Percentiles rank a stretch among this genome's conserved stretches.
Conservation (phyloP, 2,797 vertebrate species). For the Hirundo rustica region DNA sequence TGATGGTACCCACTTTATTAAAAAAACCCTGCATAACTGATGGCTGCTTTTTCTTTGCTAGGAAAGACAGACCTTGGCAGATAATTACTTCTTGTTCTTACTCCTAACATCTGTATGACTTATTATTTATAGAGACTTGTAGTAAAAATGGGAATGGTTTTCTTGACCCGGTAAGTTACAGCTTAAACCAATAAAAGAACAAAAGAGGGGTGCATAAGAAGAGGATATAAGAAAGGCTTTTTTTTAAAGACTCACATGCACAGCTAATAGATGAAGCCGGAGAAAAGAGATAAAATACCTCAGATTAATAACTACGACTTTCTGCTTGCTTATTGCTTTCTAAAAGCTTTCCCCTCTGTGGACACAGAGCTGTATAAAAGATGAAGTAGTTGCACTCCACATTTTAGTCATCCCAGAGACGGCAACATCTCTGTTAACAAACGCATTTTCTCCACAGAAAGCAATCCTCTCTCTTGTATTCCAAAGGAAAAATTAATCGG, state of each 20-base stretch:
- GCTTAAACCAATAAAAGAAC: slow-evolving; percentile 58
- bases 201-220: background rate
- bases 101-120: slow-evolving; percentile 11
- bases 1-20: background rate
- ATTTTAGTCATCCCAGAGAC: slow-evolving; percentile 10
- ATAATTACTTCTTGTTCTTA: slow-evolving; percentile 22
- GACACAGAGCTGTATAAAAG: slow-evolving; percentile 6
- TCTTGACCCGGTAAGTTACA: background rate
- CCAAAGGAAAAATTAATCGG: background rate
- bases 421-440: slow-evolving; percentile 8
- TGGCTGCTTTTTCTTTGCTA: background rate
- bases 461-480: background rate
- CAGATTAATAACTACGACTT: slow-evolving; percentile 21
- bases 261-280: background rate
- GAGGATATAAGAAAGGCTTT: background rate
- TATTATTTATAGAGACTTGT: slow-evolving; percentile 34
- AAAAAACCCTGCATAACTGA: background rate
- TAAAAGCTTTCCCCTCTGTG: background rate
- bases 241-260: slow-evolving; percentile 9
- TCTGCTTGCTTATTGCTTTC: slow-evolving; percentile 35
- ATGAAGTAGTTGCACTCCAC: background rate
- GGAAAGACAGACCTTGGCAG: background rate
- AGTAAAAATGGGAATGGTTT: slow-evolving; percentile 34
- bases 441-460: background rate
- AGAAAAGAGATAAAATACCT: slow-evolving; percentile 31